phyloP scores from a whole-genome alignment of 2,797 vertebrate genomes.

The Sternarchorhynchus goeldii region DNA sequence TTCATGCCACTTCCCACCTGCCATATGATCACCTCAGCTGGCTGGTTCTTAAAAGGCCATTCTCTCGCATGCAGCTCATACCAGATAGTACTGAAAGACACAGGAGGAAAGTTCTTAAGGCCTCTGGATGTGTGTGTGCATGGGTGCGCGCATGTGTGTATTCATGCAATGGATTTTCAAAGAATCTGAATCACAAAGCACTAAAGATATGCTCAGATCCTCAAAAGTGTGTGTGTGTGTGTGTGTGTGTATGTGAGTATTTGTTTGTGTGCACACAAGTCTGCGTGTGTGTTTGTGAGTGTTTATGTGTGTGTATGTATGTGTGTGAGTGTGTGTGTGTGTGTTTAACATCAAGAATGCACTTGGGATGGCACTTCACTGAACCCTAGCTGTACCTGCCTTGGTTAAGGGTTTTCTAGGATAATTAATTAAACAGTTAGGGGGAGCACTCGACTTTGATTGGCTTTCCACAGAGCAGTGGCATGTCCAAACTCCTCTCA shows the following conservation, averaged over 20 bases:
- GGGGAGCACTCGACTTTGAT: conserved; percentile 21
- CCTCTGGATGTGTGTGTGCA: background rate
- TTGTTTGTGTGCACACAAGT: background rate
- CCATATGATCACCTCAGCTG: conserved; percentile 98
- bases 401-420: conserved; percentile 12
- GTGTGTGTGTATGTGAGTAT: background rate
- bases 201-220: background rate
- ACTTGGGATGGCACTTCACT: background rate
- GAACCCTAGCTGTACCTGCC: background rate
- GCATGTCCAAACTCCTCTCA: conserved; percentile 39
- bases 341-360: conserved; percentile 12
- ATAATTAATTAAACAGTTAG: conserved; percentile 46
- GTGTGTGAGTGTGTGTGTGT: background rate
- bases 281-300: background rate
- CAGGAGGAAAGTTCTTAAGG: background rate
- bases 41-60: conserved; percentile 99
- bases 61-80: conserved; percentile 96
- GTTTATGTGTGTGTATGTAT: background rate
- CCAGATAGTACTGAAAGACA: conserved; percentile 90
- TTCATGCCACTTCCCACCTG: conserved; percentile 96
- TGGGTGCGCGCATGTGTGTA: background rate
- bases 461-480: conserved; percentile 12
- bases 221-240: background rate
- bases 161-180: background rate
- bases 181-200: background rate